phyloP scores from a whole-genome alignment of 2,113 vertebrate species.

The Rhadina sibilatrix region DNA sequence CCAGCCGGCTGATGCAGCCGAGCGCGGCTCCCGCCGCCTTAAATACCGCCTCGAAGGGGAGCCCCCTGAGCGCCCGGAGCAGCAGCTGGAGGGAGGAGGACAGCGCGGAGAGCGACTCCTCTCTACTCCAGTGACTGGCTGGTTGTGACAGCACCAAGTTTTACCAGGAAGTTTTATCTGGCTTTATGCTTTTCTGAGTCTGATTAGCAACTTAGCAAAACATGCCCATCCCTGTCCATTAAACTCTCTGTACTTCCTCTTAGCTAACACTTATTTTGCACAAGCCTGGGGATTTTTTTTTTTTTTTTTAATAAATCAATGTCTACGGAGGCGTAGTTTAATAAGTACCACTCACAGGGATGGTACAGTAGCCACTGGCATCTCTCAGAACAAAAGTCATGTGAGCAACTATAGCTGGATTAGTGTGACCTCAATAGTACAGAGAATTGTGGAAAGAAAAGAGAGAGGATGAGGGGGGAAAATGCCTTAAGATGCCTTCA shows the following conservation, averaged over 20 bases:
- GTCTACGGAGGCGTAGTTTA: not conserved
- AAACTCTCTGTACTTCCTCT: constrained; percentile 53
- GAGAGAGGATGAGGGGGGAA: not conserved
- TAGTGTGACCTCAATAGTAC: constrained; percentile 18
- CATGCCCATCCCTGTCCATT: constrained; percentile 65
- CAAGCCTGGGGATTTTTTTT: not conserved
- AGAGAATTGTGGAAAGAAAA: constrained; percentile 14
- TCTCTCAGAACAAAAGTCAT: constrained; percentile 12
- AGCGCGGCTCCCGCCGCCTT: not conserved
- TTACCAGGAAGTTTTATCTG: constrained; percentile 60
- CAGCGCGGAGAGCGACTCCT: not conserved
- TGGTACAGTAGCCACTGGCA: not conserved
- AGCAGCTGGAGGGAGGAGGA: constrained; percentile 8
- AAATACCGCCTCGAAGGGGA: constrained; percentile 11
- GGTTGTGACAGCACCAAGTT: constrained; percentile 5
- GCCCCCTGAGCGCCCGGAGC: not conserved
- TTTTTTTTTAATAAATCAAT: not conserved
- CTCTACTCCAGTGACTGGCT: not conserved
- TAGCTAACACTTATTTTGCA: constrained; percentile 25
- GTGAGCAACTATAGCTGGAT: constrained; percentile 1
- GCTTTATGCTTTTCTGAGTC: constrained; percentile 61
- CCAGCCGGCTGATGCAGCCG: not conserved
- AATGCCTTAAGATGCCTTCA: not conserved
- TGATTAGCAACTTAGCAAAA: constrained; percentile 53
- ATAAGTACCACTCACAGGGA: not conserved